Conservation (phyloP, 2,797 vertebrate species). For the Eospalax fontanierii region DNA sequence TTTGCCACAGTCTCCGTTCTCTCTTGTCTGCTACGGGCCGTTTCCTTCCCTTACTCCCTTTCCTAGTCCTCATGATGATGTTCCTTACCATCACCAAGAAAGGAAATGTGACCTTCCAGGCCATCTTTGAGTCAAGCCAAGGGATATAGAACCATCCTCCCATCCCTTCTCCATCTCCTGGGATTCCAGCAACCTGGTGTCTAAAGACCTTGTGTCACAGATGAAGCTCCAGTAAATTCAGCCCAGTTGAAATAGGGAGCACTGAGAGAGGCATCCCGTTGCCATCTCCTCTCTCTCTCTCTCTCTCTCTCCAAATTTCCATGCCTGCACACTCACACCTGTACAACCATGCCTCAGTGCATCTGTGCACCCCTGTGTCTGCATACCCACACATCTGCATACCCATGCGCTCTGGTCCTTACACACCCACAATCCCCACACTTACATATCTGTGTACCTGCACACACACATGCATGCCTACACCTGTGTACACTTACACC, state of each 20-base stretch:
- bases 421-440: neutral
- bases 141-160: neutral
- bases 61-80: neutral
- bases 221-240: neutral
- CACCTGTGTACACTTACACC: neutral
- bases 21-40: fast-evolving
- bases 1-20: neutral
- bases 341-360: neutral
- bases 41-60: neutral
- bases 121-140: neutral
- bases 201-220: neutral
- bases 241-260: neutral
- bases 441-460: neutral
- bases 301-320: neutral
- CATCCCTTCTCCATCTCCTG: neutral
- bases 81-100: neutral
- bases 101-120: neutral
- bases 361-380: neutral
- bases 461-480: neutral
- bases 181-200: neutral
- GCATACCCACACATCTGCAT: neutral
- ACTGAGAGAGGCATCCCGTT: neutral
- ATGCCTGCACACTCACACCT: neutral
- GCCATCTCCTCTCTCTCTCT: neutral
- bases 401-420: neutral